Base-by-base conservation (phyloP, 1,140 invertebrate genomes). In the Acromyrmex echinatior region DNA sequence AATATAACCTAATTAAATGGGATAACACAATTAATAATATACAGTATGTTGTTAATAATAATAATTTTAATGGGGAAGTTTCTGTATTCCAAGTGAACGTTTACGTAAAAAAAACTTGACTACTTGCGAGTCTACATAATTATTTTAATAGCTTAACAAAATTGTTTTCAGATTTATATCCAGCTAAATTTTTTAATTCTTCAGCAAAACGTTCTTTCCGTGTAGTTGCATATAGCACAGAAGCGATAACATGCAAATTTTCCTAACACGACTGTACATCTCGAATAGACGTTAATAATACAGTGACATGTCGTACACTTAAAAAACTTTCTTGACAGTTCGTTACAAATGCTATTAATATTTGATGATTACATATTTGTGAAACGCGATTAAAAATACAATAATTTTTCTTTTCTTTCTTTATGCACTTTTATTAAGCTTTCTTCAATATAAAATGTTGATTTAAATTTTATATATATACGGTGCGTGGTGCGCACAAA, bases 401-500 rank as follows among this genome's bases (percentile, higher is more conserved):
- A 45, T 39, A 5, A 31, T 25, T 45, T 18, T 62, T 60, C 10
- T 45, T 18, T 45, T 21, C n/a, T 58, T 66, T 31, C 31, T 65
- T n/a, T n/a, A n/a, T n/a, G 9, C 9, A 56, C 12, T n/a, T 77
- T 39, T 18, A 62, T 45, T 39, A 21, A n/a, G 2, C 4, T 21
- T 35, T 66, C 10, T 28, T 0, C 25, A 6, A 66, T 31, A 49
- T 31, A 21, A 71, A 71, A 7, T 39, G 18, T 2, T 6, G 51
- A 74, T 58, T 35, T n/a, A 45, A 80, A 71, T 56, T 45, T 81
- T 2, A 28, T 21, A 58, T 14, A 49, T n/a, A 45, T 9, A 49
- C 25, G 16, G 16, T 35, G 80, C 56, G 21, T 39, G 35, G 10
- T 68, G 78, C 53, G 35, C 6, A n/a, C 6, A 51, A 81, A 35